phyloP scores from a whole-genome alignment of 2,888 invertebrate species.

The Tachina fera region DNA sequence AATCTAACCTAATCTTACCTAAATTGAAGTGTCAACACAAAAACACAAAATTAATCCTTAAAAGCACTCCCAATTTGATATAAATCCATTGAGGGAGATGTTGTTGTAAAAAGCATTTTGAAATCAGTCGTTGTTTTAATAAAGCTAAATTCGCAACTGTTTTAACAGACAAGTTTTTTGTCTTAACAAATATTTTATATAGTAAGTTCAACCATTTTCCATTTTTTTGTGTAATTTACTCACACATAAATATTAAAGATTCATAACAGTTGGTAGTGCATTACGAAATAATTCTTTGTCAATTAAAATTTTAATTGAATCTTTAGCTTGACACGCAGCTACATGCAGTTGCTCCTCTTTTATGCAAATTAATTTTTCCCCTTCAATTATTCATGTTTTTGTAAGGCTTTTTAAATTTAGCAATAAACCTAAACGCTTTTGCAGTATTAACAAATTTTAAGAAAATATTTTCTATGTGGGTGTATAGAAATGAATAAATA shows the following conservation, averaged over 20 bases:
- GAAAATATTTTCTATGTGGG: slow-evolving; percentile 49
- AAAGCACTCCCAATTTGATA: too few relatives aligned
- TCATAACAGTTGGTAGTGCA: background rate
- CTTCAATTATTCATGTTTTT: background rate
- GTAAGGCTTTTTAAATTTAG: slow-evolving; percentile 22
- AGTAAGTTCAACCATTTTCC: too few relatives aligned
- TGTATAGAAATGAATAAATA: slow-evolving; percentile 58
- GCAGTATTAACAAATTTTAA: background rate
- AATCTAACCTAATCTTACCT: too few relatives aligned
- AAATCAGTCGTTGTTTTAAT: too few relatives aligned
- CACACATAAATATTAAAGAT: background rate
- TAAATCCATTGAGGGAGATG: too few relatives aligned
- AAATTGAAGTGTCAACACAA: too few relatives aligned
- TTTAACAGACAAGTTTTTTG: too few relatives aligned
- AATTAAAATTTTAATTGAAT: slow-evolving; percentile 69
- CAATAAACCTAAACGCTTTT: slow-evolving; percentile 30
- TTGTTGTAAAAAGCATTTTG: too few relatives aligned
- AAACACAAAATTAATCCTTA: too few relatives aligned
- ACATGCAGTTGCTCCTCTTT: slow-evolving; percentile 68
- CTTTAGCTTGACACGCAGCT: slow-evolving; percentile 50
- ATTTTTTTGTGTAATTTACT: background rate
- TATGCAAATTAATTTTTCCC: slow-evolving; percentile 56
- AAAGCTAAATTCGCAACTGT: too few relatives aligned
- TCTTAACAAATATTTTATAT: too few relatives aligned
- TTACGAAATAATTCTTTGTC: slow-evolving; percentile 57